Base-by-base conservation (phyloP, 2,113 vertebrate genomes). In the Cyanoderma ruficeps region DNA sequence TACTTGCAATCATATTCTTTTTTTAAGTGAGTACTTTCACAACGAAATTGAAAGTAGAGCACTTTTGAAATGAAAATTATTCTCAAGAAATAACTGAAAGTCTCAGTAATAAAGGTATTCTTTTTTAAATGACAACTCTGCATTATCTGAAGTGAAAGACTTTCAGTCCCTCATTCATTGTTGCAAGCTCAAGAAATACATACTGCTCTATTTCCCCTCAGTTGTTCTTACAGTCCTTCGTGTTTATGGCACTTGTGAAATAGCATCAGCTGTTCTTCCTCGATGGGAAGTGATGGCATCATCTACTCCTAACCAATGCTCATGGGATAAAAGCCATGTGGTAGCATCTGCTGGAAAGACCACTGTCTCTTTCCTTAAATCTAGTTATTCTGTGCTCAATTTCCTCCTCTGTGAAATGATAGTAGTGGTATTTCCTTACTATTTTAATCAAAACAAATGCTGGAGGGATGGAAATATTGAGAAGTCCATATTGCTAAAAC, bases 141-240 rank as follows among this genome's bases (percentile, higher is more conserved):
- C 0, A 0, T 39, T 59, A 57, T 27, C 8, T 68, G 56, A 90
- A 87, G 35, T 27, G 27, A 64, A 70, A 82, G 57, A 65, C 22
- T 87, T 81, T 71, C 64, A 64, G 68, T 30, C 31, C 63, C 72
- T 85, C 27, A 37, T 74, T 83, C 13, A 56, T 6, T 0, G 0
- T 18, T 77, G 19, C 24, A 21, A 31, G 56, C 41, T 81, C 30
- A 47, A 50, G 35, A 77, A 67, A 22, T 39, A 22, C 20, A 42
- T 28, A 24, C 13, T 56, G 22, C n/a, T 27, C 19, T 2, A 24
- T 87, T 80, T n/a, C 4, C 49, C 42, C 64, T 61, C 11, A 21
- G 3, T 61, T 47, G 8, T 11, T 78, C 52, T 75, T 33, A 14
- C 15, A 65, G 13, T 15, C 42, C 35, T 55, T 77, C 0, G 0